Evolutionary conservation across 2,797 vertebrate species (phyloP), one percentile per base, ranked within the genome.

Genomic region (Choloepus didactylus): DNA sequence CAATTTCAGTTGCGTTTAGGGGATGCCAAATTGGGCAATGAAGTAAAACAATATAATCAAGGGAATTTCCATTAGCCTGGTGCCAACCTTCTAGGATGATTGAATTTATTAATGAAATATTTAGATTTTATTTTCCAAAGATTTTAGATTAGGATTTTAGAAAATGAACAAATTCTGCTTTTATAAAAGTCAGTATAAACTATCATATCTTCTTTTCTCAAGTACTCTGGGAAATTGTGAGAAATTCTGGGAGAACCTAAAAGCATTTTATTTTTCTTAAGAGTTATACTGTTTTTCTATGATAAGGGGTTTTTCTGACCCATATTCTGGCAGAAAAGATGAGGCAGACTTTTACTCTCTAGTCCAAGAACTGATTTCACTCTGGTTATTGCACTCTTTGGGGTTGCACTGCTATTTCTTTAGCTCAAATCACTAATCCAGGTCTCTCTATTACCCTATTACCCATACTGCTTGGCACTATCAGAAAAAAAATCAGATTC

Each of bases 391-490:
- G 16, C 3, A 15, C 21, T 90, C 62, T 89, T 85, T 90, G 76
- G 41, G 66, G 35, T 88, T 83, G n/a, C 5, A 67, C 9, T 31
- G n/a, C 46, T 79, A 92, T 73, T 87, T 76, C 15, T 92, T 89
- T 93, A 75, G 72, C 9, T 87, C 73, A 96, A 88, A 95, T 41
- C 59, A 8, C 80, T 95, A 67, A 95, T 88, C 25, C 46, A 44
- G 66, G n/a, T 3, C 64, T 80, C 11, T 41, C 21, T 69, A 27
- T 96, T 97, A 80, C 49, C 27, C 19, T 69, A 27, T 95, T 97
- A 80, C 44, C 29, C 23, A 35, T 3, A 49, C 29, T 86, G 35
- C 56, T 93, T 96, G 59, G 49, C 25, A 9, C 6, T 79, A n/a
- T 60, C 59, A 80, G 25, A 84, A 77, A 89, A 82, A 89, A 93